Percentiles rank a stretch among this genome's conserved stretches.
Conservation (phyloP, 37 sponge, comb jelly and placozoan species). For the Oscarella lobularis region DNA sequence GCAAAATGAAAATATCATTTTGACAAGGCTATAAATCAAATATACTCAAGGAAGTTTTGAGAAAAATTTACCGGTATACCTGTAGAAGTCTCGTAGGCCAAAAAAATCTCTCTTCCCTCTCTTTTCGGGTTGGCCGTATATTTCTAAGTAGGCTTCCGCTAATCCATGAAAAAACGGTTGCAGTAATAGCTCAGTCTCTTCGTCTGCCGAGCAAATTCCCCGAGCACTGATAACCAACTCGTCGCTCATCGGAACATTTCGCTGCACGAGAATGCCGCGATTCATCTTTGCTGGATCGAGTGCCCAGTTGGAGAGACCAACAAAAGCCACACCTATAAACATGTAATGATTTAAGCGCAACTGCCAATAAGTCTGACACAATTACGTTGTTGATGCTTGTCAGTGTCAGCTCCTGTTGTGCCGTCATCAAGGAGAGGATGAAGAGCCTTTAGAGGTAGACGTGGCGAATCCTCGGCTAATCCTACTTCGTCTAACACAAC, state of each 20-base stretch:
- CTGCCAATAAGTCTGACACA: background rate
- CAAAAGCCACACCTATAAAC: slow-evolving; percentile 71
- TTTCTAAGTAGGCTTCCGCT: slow-evolving; percentile 45
- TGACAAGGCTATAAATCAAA: slow-evolving; percentile 32
- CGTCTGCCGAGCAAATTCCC: background rate
- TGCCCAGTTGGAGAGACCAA: slow-evolving; percentile 98
- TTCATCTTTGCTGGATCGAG: slow-evolving; percentile 99
- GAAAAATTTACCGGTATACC: too few species aligned
- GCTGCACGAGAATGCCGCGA: slow-evolving; percentile 31
- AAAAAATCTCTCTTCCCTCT: slow-evolving; percentile 8
- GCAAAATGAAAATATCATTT: slow-evolving; percentile 8
- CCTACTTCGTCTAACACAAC: slow-evolving; percentile 93
- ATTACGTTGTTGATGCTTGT: background rate
- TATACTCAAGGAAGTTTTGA: too few species aligned
- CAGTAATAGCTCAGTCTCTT: background rate
- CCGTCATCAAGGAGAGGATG: slow-evolving; percentile 84
- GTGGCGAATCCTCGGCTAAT: slow-evolving; percentile 82
- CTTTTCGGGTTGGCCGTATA: slow-evolving; percentile 7
- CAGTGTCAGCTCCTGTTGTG: slow-evolving; percentile 46
- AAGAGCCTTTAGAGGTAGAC: slow-evolving; percentile 71
- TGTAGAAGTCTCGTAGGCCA: slow-evolving; percentile 31
- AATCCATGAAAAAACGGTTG: slow-evolving; percentile 6
- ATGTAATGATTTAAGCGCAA: background rate
- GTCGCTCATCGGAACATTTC: background rate
- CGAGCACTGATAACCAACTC: background rate